Evolutionary conservation across 2,888 invertebrate species (phyloP), one percentile per base, ranked within the genome.

Genomic region (Caenorhabditis macrosperma): DNA sequence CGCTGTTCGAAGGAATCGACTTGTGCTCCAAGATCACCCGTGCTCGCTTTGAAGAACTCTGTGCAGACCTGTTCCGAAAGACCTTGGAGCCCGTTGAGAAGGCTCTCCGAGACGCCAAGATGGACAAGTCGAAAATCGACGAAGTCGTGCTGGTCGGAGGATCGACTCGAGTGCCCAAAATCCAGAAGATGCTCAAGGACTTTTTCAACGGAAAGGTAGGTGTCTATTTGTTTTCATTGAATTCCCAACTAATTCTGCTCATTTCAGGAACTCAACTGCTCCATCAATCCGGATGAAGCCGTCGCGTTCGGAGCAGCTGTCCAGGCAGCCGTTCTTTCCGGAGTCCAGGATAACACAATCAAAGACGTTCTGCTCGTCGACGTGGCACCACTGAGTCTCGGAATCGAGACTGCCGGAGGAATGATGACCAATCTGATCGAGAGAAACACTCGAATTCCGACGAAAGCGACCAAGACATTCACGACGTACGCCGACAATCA

Each of bases 211-310:
- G n/a, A n/a, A n/a, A n/a, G n/a, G n/a, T n/a, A n/a, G n/a, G n/a
- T n/a, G n/a, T n/a, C n/a, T n/a, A n/a, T n/a, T n/a, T n/a, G n/a
- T n/a, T n/a, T n/a, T n/a, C n/a, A n/a, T n/a, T n/a, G n/a, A n/a
- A n/a, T n/a, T n/a, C n/a, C n/a, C n/a, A n/a, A n/a, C n/a, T n/a
- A n/a, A n/a, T n/a, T n/a, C n/a, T n/a, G n/a, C n/a, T n/a, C n/a
- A n/a, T n/a, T n/a, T n/a, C n/a, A n/a, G n/a, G n/a, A n/a, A n/a
- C n/a, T 93, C 84, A 97, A 96, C 93, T 95, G 96, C 91, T 93
- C 93, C 33, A 96, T 97, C 92, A 96, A 97, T 91, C 96, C 97
- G 7, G 96, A 97, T 92, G 96, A 97, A 92, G 96, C 96, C 88
- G 97, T 97, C 12, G 97, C 97, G 1, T 96, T 96, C 90, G 96